Evolutionary conservation across 2,888 invertebrate species (phyloP), one percentile per base, ranked within the genome.

Genomic region (Oligia fasciuncula): DNA sequence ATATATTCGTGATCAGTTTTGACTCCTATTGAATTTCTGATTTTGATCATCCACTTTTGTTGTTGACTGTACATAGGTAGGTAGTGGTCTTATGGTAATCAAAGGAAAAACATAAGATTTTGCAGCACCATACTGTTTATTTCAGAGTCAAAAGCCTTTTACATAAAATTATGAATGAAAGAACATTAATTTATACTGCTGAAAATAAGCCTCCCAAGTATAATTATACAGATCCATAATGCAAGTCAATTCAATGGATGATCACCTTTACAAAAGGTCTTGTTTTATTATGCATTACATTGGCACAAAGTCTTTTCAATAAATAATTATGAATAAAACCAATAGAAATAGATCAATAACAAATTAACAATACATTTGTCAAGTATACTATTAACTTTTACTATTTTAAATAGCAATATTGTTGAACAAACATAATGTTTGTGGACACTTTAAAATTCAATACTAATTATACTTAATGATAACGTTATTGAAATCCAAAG

Each of bases 261-360:
- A 73, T 62, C 51, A 72, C 79, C 66, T 80, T 80, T 74, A 57
- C 67, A 84, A 85, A 79, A 79, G 76, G 85, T 75, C 81, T 80
- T 65, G 54, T 57, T 73, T 81, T 73, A 81, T 65, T 87, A 85
- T 79, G 86, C 81, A 87, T 86, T 79, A 80, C 76, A 80, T 80
- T 84, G 76, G 65, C 80, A 78, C 79, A 78, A 71, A 73, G 76
- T 77, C 78, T 77, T 80, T 79, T 51, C 29, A 71, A 71, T 71
- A 68, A 74, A 86, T 73, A 74, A 73, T 76, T 40, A 54, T 77
- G 17, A 57, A 43, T 62, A 68, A 74, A 78, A 66, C 40, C 40
- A 54, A 73, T 74, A 68, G 29, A 40, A 80, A 69, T 65, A 73
- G 69, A 84, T 79, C 60, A 69, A 46, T 68, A 72, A 51, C 43